Evolutionary conservation across 2,797 vertebrate species (phyloP), one percentile per base, ranked within the genome.

Genomic region (Acipenser oxyrinchus): DNA sequence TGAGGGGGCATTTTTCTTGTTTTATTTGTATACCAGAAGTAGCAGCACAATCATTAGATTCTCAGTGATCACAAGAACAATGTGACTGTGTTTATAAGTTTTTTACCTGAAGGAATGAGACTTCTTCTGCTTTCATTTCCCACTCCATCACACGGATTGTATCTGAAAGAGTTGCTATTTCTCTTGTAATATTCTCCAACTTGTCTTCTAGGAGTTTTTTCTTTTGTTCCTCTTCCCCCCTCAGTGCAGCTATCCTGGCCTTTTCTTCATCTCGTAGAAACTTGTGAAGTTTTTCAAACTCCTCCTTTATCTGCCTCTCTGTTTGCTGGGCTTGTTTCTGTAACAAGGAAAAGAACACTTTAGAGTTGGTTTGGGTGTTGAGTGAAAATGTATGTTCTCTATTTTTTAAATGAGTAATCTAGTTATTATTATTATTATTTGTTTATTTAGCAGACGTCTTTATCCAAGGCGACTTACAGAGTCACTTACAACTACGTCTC

Each of bases 231-330:
- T 57, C 71, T 76, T 71, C 2, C 71, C 75, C 3, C 80, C 75
- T 49, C 83, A 76, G 13, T 60, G 67, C 62, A 85, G 72, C n/a
- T 72, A 69, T 12, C 70, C 74, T 68, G 81, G 71, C 64, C 77
- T 48, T 11, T 65, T 68, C 69, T 82, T 58, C 82, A 70, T 86
- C 78, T 70, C 74, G 79, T 68, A 84, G 74, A 73, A 83, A 82
- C 61, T 79, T 71, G 66, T 77, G 78, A 66, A 86, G 64, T 69
- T 80, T 84, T 64, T 82, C 69, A 71, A 83, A 82, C 67, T 78
- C 81, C 55, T 7, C 2, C 55, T 58, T 58, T 58, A 58, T 58
- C 12, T 58, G 10, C 9, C 1, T 58, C 12, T 58, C 10, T 58
- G 12, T 58, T 58, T 58, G 55, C 55, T 58, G 55, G 55, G 55